Evolutionary conservation across 2,888 invertebrate genomes (phyloP), one percentile per base, ranked within the genome.

Genomic region (Limenitis camilla): DNA sequence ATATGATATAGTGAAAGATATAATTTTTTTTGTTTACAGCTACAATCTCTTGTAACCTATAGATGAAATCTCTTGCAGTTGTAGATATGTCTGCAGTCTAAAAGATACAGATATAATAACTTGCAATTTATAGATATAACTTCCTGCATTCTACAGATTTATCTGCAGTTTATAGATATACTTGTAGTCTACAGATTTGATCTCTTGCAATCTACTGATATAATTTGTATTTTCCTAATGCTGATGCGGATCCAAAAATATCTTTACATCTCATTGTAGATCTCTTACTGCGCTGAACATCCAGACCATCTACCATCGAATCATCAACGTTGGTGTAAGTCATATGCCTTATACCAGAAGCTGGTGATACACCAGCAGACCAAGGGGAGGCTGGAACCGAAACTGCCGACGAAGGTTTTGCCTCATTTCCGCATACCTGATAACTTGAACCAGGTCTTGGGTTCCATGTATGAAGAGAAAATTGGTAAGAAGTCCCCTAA

Each of bases 271-370:
- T 39, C 6, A 11, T 19, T 6, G 6, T 63, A 87, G 81, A 81
- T 91, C 58, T 90, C 91, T 1, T 90, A 75, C 62, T 91, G 91
- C 65, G 75, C 81, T 6, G 76, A 78, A 4, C 69, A 82, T 32
- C 78, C 83, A 0, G 76, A 82, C 2, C 92, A 93, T 65, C 67
- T 88, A 0, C 76, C 77, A 0, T 76, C 78, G 43, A 62, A 70
- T 0, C 93, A 93, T 65, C 71, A 79, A 6, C 76, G 84, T 9
- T 92, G 92, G 91, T 93, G 93, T 69, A 83, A 82, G 44, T 87
- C 90, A 0, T 91, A 90, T 64, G 79, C 78, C n/a, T 74, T 92
- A 0, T 91, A 91, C 59, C 87, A 90, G 53, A 89, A 89, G 53
- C 76, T 92, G 62, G 84, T 92, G 0, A 74, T 80, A 38, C 78